phyloP scores from a whole-genome alignment of 2,797 vertebrate genomes.

The Iguana delicatissima region DNA sequence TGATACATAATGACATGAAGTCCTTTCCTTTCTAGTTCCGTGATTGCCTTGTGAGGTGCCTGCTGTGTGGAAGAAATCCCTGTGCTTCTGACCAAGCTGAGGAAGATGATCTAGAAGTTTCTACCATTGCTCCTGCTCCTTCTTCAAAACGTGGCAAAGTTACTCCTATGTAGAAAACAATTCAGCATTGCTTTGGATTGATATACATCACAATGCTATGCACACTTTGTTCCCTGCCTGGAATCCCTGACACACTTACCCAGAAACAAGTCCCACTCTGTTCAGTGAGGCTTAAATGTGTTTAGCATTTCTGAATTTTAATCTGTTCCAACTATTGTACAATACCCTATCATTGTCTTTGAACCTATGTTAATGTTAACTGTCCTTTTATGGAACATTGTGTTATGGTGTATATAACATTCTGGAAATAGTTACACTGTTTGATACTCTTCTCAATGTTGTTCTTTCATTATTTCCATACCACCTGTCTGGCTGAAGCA shows the following conservation, averaged over 20 bases:
- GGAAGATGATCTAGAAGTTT: constrained; percentile 1
- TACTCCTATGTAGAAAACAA: neutral
- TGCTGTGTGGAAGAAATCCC: constrained; percentile 76
- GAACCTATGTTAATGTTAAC: neutral
- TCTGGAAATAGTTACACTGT: neutral
- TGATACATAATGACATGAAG: neutral
- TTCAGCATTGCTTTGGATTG: neutral
- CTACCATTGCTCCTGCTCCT: neutral
- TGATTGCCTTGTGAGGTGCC: constrained; percentile 78
- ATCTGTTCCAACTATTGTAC: fast-evolving
- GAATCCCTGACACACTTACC: too few relatives aligned
- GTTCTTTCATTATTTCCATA: neutral
- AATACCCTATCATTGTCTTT: neutral
- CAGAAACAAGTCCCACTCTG: neutral
- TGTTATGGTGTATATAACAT: neutral
- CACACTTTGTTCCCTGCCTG: too few relatives aligned
- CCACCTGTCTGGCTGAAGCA: neutral
- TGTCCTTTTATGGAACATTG: neutral
- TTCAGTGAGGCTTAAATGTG: neutral
- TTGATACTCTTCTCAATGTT: neutral
- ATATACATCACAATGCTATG: neutral
- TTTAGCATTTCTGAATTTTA: neutral
- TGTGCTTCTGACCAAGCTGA: constrained; percentile 52
- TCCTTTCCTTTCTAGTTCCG: constrained; percentile 72
- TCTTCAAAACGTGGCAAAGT: constrained; percentile 11